These are phyloP conservation scores for Crypturellus tataupa DNA, from an alignment of 2,797 vertebrate species.

Conservation along the genomic window DNA sequence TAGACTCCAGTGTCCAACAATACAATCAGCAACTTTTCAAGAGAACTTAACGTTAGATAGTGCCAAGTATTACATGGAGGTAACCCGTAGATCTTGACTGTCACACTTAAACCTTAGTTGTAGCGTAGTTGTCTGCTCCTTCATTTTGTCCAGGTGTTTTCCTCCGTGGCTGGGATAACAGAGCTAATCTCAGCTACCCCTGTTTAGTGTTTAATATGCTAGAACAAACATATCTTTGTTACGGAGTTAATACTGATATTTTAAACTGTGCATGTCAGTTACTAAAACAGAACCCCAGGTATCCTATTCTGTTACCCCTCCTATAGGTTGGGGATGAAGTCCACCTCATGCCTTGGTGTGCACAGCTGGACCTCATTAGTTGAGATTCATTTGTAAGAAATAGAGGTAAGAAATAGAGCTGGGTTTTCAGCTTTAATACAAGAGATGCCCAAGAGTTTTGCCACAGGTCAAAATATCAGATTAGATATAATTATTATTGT, in stretches of 20 bases:
- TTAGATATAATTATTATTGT: neutral
- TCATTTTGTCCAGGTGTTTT: conserved; percentile 8
- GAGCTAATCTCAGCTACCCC: neutral
- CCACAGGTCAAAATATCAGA: neutral
- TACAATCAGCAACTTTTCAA: neutral
- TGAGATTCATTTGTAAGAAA: neutral
- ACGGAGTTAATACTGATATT: conserved; percentile 12
- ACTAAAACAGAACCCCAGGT: neutral
- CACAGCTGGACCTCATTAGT: neutral
- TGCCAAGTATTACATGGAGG: neutral
- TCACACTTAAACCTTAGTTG: neutral
- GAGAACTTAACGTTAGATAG: neutral
- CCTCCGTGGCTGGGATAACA: neutral
- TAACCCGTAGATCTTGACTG: neutral
- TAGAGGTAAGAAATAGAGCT: neutral
- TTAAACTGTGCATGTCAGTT: neutral
- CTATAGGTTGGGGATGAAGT: neutral
- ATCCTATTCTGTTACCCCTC: neutral
- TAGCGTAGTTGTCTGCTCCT: neutral
- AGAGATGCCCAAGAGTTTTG: too few species aligned
- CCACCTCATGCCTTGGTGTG: neutral
- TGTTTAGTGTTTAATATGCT: neutral
- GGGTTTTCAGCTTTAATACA: neutral
- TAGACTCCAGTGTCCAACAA: neutral
- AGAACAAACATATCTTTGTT: conserved; percentile 12